Evolutionary conservation across 2,113 vertebrate species (phyloP), one percentile per base, ranked within the genome.

Genomic region (Piaya cayana): DNA sequence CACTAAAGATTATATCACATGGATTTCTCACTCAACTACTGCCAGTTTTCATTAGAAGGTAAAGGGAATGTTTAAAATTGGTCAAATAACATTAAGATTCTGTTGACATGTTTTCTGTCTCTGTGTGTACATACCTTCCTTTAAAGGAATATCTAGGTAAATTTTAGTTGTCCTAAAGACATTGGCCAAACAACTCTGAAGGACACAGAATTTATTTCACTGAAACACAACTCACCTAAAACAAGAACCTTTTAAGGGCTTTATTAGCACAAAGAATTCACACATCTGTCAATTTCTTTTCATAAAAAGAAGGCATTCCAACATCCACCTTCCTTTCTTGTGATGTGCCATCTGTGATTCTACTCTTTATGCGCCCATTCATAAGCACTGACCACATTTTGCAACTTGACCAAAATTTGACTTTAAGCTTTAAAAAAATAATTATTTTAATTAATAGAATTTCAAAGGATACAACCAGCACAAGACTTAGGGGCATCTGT

Each of bases 51-150:
- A 58, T 47, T 30, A 82, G 32, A 63, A 91, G 26, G 63, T 77
- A 43, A 93, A 90, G 26, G 64, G 34, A 80, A 83, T 90, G 79
- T 75, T 82, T 94, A 49, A 82, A 89, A 59, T 25, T 86, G 83
- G 80, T 78, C 75, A 82, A 65, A 82, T 22, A 82, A 37, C n/a
- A 89, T 15, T 15, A 89, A 89, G 69, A 88, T 80, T 86, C 88
- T 70, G 37, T 62, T 92, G 82, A 77, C 32, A 10, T 21, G 26
- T 64, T 60, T 87, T 71, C 69, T 84, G 69, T 47, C 52, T 34
- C 34, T 52, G 8, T 64, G 52, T 47, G 34, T 43, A 70, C 32
- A 30, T 23, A 63, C 12, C 67, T 55, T 13, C 55, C 88, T 76
- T 68, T 17, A 75, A 68, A 70, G 64, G 15, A 88, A 58, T 29